A percentile compares a stretch with the other conserved stretches of the same genome.
Conservation (phyloP, 2,797 vertebrate species). For the Etheostoma nigrum region DNA sequence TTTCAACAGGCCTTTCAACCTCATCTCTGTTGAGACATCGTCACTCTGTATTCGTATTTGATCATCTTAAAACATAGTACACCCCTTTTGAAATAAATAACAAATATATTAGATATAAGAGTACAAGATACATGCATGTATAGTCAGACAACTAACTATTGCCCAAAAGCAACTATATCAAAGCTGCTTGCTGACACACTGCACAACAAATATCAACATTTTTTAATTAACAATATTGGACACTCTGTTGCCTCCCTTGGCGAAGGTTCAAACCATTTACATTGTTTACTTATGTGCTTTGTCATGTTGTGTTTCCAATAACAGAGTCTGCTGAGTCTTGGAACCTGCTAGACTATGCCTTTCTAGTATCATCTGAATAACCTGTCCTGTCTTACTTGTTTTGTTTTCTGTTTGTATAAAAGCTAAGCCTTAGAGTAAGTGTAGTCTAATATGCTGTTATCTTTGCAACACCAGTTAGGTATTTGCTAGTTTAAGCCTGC, state of each 20-base stretch:
- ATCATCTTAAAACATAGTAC: constrained; percentile 56
- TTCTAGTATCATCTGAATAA: constrained; percentile 12
- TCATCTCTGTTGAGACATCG: constrained; percentile 56
- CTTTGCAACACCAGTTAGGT: constrained; percentile 16
- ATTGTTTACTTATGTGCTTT: constrained; percentile 20
- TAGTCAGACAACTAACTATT: constrained; percentile 17
- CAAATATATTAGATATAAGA: constrained; percentile 47
- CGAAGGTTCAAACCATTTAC: constrained; percentile 16
- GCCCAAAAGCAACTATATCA: constrained; percentile 30
- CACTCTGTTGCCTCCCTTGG: background rate
- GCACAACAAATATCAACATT: constrained; percentile 22
- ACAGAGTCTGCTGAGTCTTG: background rate
- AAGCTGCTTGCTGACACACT: constrained; percentile 27
- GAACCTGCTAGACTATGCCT: constrained; percentile 2
- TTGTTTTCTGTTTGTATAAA: constrained; percentile 28
- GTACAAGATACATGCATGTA: constrained; percentile 19
- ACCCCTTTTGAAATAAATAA: constrained; percentile 39
- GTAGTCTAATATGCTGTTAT: constrained; percentile 10
- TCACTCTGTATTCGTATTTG: constrained; percentile 53
- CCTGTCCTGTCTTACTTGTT: constrained; percentile 5
- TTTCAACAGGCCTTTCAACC: constrained; percentile 67
- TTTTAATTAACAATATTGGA: constrained; percentile 22
- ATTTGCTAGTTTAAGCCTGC: constrained; percentile 21
- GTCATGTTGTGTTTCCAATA: constrained; percentile 13
- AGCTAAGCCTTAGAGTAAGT: background rate